Evolutionary conservation across 2,888 invertebrate genomes (phyloP), one percentile per base, ranked within the genome.

Genomic region (Hydraecia micacea): DNA sequence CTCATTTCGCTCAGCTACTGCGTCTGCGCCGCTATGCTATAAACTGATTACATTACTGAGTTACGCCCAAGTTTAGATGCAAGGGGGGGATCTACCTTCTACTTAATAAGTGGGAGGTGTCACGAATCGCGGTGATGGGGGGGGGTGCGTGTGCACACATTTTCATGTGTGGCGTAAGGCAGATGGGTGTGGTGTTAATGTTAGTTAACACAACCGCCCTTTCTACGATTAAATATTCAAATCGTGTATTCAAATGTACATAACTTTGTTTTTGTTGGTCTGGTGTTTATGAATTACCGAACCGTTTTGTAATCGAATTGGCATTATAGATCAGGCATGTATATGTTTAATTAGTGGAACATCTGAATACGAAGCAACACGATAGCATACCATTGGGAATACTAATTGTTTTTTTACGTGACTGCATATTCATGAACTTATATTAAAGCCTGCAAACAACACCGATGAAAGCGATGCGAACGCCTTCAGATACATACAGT

Each of bases 31-130:
- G 32, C 46, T 46, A 60, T 74, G 32, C 74, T 72, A 79, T 52
- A 78, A 85, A 83, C 69, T 79, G 83, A 87, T 77, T 83, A 77
- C 79, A 87, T 87, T 87, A 88, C 62, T 70, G 68, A 80, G 88
- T 77, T 63, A 86, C 87, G 87, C 88, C 87, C 86, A 79, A 79
- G 74, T 62, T 69, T 81, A 77, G 86, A 87, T 86, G 58, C 72
- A 58, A 84, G 75, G 71, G 87, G 83, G 90, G 92, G 92, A 92
- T 91, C 90, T 91, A 91, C 92, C 91, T 91, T 91, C 93, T 90
- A 90, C 86, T 92, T 95, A 95, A 94, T 95, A 91, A 93, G 96
- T 96, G 93, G 96, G 96, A 95, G 96, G 95, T 94, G 95, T 94
- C 93, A 92, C 91, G 90, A 91, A 93, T 90, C 89, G 91, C 88